Base-by-base conservation (phyloP, 2,888 invertebrate genomes). In the Apamea crenata region DNA sequence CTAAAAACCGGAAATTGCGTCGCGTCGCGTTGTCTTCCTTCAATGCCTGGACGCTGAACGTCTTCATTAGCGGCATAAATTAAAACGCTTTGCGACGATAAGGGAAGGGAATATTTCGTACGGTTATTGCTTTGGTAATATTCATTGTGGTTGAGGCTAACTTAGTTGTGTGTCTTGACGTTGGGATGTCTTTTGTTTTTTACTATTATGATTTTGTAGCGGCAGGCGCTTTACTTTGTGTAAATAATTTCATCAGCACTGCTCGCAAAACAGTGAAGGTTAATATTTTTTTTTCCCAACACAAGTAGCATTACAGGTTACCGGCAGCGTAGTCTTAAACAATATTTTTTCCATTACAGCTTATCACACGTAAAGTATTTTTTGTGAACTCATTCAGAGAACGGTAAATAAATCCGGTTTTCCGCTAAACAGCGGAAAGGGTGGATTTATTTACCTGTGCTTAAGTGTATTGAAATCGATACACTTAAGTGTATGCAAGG, bases 1-100 rank as follows among this genome's bases (percentile, higher is more conserved):
- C 96, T 96, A 96, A 96, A 96, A 96, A 96, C 96, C 96, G 96
- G 96, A 96, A 96, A 96, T 96, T 96, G 95, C 96, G 94, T 95
- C 94, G 94, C 93, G 92, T 93, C 93, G 92, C 93, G 92, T 93
- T 93, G 93, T 94, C 94, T 94, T 95, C 92, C 93, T 91, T 93
- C 93, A 93, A 94, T 92, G 94, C 94, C 93, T 93, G 92, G 95
- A 91, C 91, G 90, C 87, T 89, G 83, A 92, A 92, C 93, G 90
- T 94, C 95, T 95, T 96, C 96, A 95, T 96, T 96, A 96, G 95
- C 90, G 94, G 93, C 92, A 93, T 92, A 94, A 95, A 95, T 96
- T 95, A 95, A 95, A 94, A 93, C 89, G 92, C 90, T 91, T 93
- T 91, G 81, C 81, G 21, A 70, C 40, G 71, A 74, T 84, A 87